phyloP scores from a whole-genome alignment of 1,140 invertebrate genomes.

The Solen grandis region DNA sequence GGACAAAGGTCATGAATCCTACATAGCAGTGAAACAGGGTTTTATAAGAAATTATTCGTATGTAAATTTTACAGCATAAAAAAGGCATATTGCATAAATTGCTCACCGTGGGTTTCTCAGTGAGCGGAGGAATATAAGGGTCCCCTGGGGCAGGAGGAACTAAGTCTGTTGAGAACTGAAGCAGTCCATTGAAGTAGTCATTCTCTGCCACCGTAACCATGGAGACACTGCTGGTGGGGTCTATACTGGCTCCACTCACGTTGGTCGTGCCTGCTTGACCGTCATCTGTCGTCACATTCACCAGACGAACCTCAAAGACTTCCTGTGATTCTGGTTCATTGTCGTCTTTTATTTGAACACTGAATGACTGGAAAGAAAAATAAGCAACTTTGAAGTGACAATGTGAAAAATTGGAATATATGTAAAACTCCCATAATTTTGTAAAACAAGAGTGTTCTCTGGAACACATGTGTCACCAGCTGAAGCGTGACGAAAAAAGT shows the following conservation, averaged over 20 bases:
- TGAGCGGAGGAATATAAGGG: slow-evolving; percentile 63
- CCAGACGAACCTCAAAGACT: slow-evolving; percentile 68
- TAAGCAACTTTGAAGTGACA: no score
- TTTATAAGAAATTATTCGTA: no score
- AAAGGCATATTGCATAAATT: neutral
- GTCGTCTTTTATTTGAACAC: slow-evolving; percentile 70
- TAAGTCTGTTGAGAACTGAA: slow-evolving; percentile 72
- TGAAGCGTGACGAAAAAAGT: no score
- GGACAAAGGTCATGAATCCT: no score
- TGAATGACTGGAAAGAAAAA: slow-evolving; percentile 68
- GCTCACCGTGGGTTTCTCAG: slow-evolving; percentile 62
- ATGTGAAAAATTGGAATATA: no score
- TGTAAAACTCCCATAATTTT: no score
- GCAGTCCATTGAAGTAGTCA: slow-evolving; percentile 76
- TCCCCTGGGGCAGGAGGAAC: slow-evolving; percentile 58
- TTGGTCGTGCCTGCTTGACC: slow-evolving; percentile 73
- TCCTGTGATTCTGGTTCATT: slow-evolving; percentile 74
- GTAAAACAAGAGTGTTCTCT: no score
- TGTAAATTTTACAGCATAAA: neutral
- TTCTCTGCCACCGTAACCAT: slow-evolving; percentile 69
- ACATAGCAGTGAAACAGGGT: no score
- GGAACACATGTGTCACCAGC: no score
- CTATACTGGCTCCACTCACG: slow-evolving; percentile 79
- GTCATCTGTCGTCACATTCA: slow-evolving; percentile 67
- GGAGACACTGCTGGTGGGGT: slow-evolving; percentile 48